Evolutionary conservation across 2,888 invertebrate genomes (phyloP), one percentile per base, ranked within the genome.

Genomic region (Leucophenga montana): DNA sequence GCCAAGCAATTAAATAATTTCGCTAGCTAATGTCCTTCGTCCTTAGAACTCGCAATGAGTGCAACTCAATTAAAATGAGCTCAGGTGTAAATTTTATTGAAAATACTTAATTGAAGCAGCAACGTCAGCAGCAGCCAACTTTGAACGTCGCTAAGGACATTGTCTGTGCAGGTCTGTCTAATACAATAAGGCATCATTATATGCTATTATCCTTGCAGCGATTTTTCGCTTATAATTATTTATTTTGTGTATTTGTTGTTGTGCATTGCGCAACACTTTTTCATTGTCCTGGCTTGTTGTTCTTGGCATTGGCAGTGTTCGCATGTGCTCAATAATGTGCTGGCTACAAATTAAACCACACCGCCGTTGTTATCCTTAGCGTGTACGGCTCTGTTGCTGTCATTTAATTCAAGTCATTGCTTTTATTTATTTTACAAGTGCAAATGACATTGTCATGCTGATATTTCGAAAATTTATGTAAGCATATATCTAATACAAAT

Each of bases 31-130:
- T 56, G 50, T 46, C 54, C 48, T 53, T 31, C 67, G 18, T 46
- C 18, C 57, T 27, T 57, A n/a, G 27, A 44, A 70, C 66, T 67
- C 73, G 73, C 70, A 75, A 77, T 79, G 70, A 80, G 62, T 66
- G 77, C 84, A 81, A 83, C 85, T 84, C 84, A 87, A 88, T 87
- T 87, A 87, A 87, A 85, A 87, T 85, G 87, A 87, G 87, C 88
- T 87, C 87, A 87, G 88, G 87, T 87, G 87, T 88, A 87, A 87
- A 88, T 87, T 82, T 86, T 82, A 88, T 84, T 86, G 87, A 87
- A 83, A 85, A 82, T 83, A 82, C 80, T 86, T 86, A 88, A 88
- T 87, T 81, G 82, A 77, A 75, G 79, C 77, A 72, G 70, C 70
- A 22, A 20, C 67, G 65, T 67, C 54, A 67, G 61, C 16, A 68